Conservation (phyloP, 2,113 vertebrate genomes). For the Paracanthobrama guichenoti region DNA sequence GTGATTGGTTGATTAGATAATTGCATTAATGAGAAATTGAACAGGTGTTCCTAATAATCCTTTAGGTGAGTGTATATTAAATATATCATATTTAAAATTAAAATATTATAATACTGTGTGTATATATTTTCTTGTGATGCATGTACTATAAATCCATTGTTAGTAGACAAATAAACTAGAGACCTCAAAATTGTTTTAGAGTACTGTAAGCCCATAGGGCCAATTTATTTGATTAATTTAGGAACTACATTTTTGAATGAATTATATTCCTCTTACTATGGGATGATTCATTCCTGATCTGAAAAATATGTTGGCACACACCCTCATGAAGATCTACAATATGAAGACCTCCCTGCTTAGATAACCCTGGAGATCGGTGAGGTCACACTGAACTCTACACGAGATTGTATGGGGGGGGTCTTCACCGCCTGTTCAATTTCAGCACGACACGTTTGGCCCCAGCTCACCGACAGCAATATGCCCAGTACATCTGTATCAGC, state of each 20-base stretch:
- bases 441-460: slow-evolving; percentile 40
- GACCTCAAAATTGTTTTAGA: background rate
- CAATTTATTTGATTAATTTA: background rate
- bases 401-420: slow-evolving; percentile 38
- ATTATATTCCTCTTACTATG: background rate
- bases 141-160: background rate
- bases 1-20: too few species aligned
- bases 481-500: slow-evolving; percentile 48
- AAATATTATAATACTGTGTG: too few species aligned
- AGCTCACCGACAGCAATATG: slow-evolving; percentile 46
- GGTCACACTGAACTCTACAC: slow-evolving; percentile 42
- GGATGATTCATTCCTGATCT: background rate
- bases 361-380: slow-evolving; percentile 2
- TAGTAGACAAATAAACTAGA: background rate
- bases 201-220: too few species aligned
- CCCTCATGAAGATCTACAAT: background rate
- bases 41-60: too few species aligned
- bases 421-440: slow-evolving; percentile 52
- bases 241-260: background rate
- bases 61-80: too few species aligned
- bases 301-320: slow-evolving; percentile 4
- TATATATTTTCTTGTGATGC: background rate
- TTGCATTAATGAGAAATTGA: too few species aligned
- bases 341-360: background rate
- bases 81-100: too few species aligned